phyloP scores from a whole-genome alignment of 2,888 invertebrate species.

The Podotricha telesiphe region DNA sequence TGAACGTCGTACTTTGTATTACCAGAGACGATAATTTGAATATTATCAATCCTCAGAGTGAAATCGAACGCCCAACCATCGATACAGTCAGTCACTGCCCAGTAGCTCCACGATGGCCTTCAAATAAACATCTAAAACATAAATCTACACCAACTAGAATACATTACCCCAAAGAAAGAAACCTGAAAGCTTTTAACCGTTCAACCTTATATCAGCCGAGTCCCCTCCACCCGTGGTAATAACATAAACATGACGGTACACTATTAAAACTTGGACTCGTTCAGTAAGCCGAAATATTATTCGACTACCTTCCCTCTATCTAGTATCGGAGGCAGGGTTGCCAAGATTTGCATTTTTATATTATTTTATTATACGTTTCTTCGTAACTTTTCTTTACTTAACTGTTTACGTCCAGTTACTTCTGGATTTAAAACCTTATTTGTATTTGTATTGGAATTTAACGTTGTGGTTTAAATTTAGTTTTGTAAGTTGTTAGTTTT shows the following conservation, averaged over 20 bases:
- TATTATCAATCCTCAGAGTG: too few species aligned
- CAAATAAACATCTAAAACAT: conserved; percentile 3
- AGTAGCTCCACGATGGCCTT: too few species aligned
- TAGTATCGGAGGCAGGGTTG: conserved; percentile 70
- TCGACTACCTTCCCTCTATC: conserved; percentile 79
- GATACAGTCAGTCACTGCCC: too few species aligned
- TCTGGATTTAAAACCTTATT: conserved; percentile 52
- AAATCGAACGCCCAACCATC: too few species aligned
- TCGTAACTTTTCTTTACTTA: conserved; percentile 53
- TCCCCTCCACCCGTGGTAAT: conserved; percentile 67
- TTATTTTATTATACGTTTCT: conserved; percentile 61
- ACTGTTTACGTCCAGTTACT: too few species aligned
- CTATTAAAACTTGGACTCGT: conserved; percentile 84
- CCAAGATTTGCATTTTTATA: conserved; percentile 75
- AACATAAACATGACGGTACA: conserved; percentile 81
- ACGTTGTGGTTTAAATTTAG: too few species aligned
- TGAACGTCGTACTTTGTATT: too few species aligned
- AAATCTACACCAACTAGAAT: conserved; percentile 22
- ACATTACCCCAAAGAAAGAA: conserved; percentile 31
- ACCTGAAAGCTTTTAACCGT: conserved; percentile 50
- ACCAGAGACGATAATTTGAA: too few species aligned
- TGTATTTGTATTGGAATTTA: conserved; percentile 33
- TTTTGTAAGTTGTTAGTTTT: conserved; percentile 32
- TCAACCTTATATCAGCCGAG: conserved; percentile 48
- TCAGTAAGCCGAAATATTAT: conserved; percentile 83